These are phyloP conservation scores for Macquaria ambigua DNA, from an alignment of 2,113 vertebrate species.

Conservation along the genomic window DNA sequence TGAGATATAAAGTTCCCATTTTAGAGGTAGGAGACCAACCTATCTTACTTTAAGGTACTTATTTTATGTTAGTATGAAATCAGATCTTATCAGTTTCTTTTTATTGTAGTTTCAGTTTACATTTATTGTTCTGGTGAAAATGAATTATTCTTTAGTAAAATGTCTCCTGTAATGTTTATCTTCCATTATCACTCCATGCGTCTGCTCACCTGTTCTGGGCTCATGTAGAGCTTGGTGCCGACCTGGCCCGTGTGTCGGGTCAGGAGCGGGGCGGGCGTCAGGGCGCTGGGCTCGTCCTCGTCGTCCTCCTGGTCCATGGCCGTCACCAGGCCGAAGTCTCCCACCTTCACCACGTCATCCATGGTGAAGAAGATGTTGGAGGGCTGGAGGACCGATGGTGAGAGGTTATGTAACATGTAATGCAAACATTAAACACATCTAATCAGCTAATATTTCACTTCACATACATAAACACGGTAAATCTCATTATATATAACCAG, in stretches of 20 bases:
- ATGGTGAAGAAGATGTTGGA: constrained; percentile 99
- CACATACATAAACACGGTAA: background rate
- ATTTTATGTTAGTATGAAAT: background rate
- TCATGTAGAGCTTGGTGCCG: constrained; percentile 99
- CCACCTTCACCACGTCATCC: constrained; percentile 98
- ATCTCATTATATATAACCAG: background rate
- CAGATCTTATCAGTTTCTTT: background rate
- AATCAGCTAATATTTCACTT: background rate
- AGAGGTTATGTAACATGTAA: background rate
- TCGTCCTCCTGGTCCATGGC: constrained; percentile 99
- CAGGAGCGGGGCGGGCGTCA: constrained; percentile 94
- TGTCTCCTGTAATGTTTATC: background rate
- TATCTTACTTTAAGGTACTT: background rate
- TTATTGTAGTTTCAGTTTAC: background rate
- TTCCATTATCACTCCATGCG: too few species aligned
- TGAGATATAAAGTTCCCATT: background rate
- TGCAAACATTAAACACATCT: background rate
- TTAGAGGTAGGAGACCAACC: background rate
- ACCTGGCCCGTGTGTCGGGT: constrained; percentile 98
- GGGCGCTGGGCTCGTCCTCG: constrained; percentile 89
- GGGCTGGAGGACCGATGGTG: constrained; percentile 83
- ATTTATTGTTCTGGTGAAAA: background rate
- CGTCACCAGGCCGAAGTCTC: constrained; percentile 97
- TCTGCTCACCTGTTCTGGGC: constrained; percentile 94
- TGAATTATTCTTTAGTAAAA: too few species aligned